Base-by-base conservation (phyloP, 2,797 vertebrate genomes). In the Poeciliopsis turneri region DNA sequence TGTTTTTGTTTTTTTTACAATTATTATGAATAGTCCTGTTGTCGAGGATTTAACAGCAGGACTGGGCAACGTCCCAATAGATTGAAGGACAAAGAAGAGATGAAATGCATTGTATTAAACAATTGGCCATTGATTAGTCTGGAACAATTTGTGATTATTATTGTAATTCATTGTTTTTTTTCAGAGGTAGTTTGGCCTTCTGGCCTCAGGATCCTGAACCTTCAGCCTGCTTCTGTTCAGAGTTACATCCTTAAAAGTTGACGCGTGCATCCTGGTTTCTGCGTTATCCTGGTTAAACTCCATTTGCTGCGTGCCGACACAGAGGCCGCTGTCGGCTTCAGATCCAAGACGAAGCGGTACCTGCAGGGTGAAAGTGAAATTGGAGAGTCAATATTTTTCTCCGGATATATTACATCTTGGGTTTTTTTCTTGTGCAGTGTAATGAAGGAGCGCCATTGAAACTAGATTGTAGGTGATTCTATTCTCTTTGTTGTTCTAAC, bases 251-350 rank as follows among this genome's bases (percentile, higher is more conserved):
- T 57, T 66, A 43, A 83, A 72, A 59, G 81, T 89, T 89, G 90
- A 83, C 75, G 74, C 49, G 2, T 81, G 80, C 79, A 71, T 81
- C 73, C 75, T 85, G 71, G 74, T 82, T 87, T 88, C 82, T 45
- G 75, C 88, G 86, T 86, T 77, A 88, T 89, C 79, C 51, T 1
- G 15, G 83, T 88, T 86, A 79, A 86, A 84, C 88, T 87, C 76
- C n/a, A 41, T 84, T 76, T 83, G 82, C 74, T 77, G 57, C 80
- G 69, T 61, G 23, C 74, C 64, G 76, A 82, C 84, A 76, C 72
- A 2, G 76, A 87, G 81, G 75, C 49, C 75, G 79, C 47, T 4
- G 53, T 57, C 84, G 20, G 55, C 74, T 87, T 84, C 66, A 59
- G 80, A 81, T 75, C 85, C 79, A 84, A 83, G 70, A 83, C 69